Evolutionary conservation across 64 coral and sea anemone species (phyloP).

Genomic region (Montipora sp.): DNA sequence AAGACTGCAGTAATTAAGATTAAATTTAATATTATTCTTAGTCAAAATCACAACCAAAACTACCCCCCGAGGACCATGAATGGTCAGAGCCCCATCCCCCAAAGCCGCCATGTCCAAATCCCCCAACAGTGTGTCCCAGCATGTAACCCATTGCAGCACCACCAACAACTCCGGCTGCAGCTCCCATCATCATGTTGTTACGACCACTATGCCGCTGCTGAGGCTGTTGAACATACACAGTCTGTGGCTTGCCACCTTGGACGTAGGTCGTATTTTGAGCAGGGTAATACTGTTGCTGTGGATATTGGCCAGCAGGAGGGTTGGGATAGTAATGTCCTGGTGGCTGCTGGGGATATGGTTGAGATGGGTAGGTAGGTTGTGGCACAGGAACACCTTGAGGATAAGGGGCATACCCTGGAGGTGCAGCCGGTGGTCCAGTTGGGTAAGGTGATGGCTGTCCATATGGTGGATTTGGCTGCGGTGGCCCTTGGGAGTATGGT

Average conservation of each 20-base stretch:
- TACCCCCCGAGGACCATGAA: conserved; percentile 94
- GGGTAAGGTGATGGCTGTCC: conserved; percentile 68
- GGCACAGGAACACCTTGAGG: conserved; percentile 44
- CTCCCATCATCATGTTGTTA: conserved; percentile 95
- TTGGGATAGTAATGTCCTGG: conserved; percentile 51
- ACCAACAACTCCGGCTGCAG: conserved; percentile 86
- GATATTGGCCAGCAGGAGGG: conserved; percentile 78
- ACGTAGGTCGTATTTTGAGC: conserved; percentile 50
- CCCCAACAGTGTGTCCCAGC: conserved; percentile 83
- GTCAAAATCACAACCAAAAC: conserved; percentile 96
- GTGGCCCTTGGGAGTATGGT: conserved; percentile 23
- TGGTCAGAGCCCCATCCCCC: conserved; percentile 94
- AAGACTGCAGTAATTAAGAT: too few relatives aligned
- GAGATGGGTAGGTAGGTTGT: conserved; percentile 72
- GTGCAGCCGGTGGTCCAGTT: conserved; percentile 46
- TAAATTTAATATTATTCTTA: not conserved
- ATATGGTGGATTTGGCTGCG: conserved; percentile 54
- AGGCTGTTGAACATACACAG: conserved; percentile 85
- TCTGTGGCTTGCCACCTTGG: conserved; percentile 80
- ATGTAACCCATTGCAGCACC: conserved; percentile 90
- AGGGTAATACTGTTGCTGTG: conserved; percentile 75
- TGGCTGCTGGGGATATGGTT: conserved; percentile 56
- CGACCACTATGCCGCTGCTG: conserved; percentile 49
- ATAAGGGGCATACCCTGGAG: conserved; percentile 54
- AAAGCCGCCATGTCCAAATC: conserved; percentile 65